phyloP scores from a whole-genome alignment of 2,888 invertebrate species.

The Philonicus albiceps region DNA sequence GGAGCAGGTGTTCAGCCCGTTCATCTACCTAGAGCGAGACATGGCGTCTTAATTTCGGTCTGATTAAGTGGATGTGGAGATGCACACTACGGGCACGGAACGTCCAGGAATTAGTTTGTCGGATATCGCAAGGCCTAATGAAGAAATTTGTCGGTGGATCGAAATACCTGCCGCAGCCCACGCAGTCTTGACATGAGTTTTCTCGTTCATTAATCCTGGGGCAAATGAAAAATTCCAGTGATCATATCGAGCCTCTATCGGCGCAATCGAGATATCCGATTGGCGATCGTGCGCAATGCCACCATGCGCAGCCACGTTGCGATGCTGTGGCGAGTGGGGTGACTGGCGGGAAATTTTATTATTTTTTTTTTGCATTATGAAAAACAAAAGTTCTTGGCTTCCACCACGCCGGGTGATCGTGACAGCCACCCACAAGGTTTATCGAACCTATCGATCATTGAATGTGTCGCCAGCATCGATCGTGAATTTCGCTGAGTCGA shows the following conservation, averaged over 20 bases:
- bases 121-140: slow-evolving; percentile 7
- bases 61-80: slow-evolving; percentile 32
- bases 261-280: background rate
- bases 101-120: slow-evolving; percentile 16
- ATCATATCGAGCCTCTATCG: background rate
- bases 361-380: slow-evolving; percentile 1
- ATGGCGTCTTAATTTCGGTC: slow-evolving; percentile 27
- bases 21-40: slow-evolving; percentile 3
- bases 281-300: background rate
- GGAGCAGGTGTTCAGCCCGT: slow-evolving; percentile 25
- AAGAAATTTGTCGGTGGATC: slow-evolving; percentile 35
- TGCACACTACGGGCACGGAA: background rate
- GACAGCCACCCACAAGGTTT: slow-evolving; percentile 33
- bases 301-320: background rate
- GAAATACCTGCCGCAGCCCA: slow-evolving; percentile 16
- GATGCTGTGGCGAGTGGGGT: background rate
- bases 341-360: background rate
- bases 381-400: slow-evolving; percentile 15
- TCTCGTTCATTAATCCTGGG: slow-evolving; percentile 11
- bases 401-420: slow-evolving; percentile 21
- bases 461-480: background rate
- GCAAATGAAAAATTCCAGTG: background rate
- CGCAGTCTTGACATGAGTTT: slow-evolving; percentile 21
- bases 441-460: slow-evolving; percentile 30
- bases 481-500: background rate